Conservation (phyloP, 2,113 vertebrate genomes). For the Platysternon megacephalum region DNA sequence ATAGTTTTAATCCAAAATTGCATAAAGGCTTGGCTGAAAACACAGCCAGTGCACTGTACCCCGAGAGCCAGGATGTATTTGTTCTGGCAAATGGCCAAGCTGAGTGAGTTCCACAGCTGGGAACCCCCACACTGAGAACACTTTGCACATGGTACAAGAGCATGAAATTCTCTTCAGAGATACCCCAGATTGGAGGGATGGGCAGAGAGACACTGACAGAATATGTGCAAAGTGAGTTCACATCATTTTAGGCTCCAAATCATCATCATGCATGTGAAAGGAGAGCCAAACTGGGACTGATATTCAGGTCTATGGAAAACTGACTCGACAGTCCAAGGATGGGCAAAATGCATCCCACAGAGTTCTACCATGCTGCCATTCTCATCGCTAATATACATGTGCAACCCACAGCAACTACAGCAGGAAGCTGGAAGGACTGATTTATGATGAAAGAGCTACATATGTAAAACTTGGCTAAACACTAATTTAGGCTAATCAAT, state of each 20-base stretch:
- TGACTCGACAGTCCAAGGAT: background rate
- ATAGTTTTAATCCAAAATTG: background rate
- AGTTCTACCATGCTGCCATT: background rate
- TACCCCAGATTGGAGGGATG: background rate
- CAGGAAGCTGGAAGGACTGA: background rate
- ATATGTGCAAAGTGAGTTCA: background rate
- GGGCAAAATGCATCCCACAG: background rate
- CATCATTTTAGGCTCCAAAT: background rate
- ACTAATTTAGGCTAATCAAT: background rate
- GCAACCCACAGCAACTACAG: background rate
- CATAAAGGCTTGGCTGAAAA: background rate
- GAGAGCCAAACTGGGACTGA: background rate
- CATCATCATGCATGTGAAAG: background rate
- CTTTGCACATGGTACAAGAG: background rate
- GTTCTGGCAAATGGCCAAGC: background rate
- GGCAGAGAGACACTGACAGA: background rate
- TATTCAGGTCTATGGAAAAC: background rate
- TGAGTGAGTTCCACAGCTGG: fast-evolving
- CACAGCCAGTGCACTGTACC: background rate
- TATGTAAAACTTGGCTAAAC: background rate
- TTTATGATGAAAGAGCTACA: background rate
- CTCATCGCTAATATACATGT: background rate
- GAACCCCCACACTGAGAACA: too few species aligned
- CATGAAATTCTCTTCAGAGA: fast-evolving
- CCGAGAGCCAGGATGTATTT: background rate